These are phyloP conservation scores for Cheilosia variabilis DNA, from an alignment of 2,888 invertebrate genomes.

Conservation along the genomic window DNA sequence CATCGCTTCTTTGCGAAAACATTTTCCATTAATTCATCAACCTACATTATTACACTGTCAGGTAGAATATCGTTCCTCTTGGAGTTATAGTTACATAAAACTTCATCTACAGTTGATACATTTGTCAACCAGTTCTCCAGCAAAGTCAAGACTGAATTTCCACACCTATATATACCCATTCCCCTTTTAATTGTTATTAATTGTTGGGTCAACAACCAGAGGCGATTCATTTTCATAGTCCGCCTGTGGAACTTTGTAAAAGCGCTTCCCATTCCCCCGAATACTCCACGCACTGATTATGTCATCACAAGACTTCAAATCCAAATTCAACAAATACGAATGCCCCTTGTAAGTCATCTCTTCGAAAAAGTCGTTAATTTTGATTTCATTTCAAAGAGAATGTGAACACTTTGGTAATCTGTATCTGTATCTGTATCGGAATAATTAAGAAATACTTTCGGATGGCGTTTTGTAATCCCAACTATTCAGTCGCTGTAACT, in stretches of 20 bases:
- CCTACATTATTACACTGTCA: no score
- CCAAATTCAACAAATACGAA: not conserved
- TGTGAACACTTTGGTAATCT: not conserved
- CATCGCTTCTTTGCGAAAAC: no score
- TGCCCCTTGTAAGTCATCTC: conserved; percentile 47
- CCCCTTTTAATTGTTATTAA: not conserved
- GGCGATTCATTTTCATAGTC: conserved; percentile 4
- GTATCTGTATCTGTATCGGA: not conserved
- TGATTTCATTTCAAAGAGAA: conserved; percentile 24
- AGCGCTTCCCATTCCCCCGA: not conserved
- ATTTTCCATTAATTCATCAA: no score
- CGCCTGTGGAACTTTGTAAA: not conserved
- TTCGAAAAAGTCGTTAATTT: conserved; percentile 43
- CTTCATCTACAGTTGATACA: no score
- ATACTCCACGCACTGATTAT: conserved; percentile 9
- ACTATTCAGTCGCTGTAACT: conserved; percentile 1
- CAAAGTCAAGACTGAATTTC: no score
- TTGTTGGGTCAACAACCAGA: not conserved
- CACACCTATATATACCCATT: no score
- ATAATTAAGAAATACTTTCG: conserved; percentile 45
- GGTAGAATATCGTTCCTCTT: no score
- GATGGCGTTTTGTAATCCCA: conserved; percentile 2
- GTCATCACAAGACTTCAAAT: conserved; percentile 11
- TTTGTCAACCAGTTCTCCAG: not conserved
- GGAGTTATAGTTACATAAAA: no score